These are phyloP conservation scores for Rhea americana DNA, from an alignment of 2,113 vertebrate genomes.

Conservation along the genomic window DNA sequence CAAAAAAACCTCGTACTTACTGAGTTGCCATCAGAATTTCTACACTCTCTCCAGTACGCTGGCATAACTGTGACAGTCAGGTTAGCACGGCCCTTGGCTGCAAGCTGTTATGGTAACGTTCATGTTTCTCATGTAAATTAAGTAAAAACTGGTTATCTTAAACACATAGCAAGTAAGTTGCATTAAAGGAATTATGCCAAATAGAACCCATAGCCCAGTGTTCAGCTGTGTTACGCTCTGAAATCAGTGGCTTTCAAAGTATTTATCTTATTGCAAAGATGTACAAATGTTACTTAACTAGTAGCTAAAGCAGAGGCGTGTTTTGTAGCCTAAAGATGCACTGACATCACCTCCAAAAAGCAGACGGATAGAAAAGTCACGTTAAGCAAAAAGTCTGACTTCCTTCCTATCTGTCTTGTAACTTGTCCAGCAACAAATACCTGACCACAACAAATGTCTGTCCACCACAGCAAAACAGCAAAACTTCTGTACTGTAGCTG, in stretches of 20 bases:
- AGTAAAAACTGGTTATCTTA: not conserved
- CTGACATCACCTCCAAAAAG: not conserved
- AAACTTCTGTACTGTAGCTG: not conserved
- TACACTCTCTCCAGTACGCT: not conserved
- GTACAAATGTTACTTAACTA: not conserved
- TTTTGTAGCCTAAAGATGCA: not conserved
- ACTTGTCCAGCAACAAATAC: not conserved
- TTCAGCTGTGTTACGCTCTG: not conserved
- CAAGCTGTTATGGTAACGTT: rapidly evolving
- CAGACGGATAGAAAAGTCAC: not conserved
- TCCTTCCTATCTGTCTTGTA: not conserved
- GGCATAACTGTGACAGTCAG: not conserved
- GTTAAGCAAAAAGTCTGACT: not conserved
- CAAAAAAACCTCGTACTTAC: not conserved
- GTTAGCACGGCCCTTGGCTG: not conserved
- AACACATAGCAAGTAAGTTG: not conserved
- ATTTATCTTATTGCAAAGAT: not conserved
- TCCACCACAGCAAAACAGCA: not conserved
- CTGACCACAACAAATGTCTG: not conserved
- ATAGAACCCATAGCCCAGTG: not conserved
- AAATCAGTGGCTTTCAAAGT: not conserved
- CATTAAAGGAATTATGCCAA: not conserved
- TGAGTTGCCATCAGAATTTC: not conserved
- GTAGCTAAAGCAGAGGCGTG: not conserved
- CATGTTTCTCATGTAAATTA: not conserved